Evolutionary conservation across 2,888 invertebrate species (phyloP).

Genomic region (Pristionchus mayeri): DNA sequence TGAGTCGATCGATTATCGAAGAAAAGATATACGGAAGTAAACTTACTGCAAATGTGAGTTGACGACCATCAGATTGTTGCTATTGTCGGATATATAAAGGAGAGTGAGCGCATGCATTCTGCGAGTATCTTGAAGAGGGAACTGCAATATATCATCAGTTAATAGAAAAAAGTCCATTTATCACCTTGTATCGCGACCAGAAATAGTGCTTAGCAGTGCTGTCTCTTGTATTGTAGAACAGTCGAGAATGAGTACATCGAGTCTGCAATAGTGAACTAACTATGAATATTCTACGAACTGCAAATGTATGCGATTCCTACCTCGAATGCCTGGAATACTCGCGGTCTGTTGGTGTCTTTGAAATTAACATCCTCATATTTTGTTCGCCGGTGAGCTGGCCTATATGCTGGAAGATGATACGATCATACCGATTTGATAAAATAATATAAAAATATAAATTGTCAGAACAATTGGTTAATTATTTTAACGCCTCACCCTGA

Average conservation of each 20-base stretch:
- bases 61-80: constrained; percentile 16
- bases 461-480: no score
- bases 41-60: constrained; percentile 9
- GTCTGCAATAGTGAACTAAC: neutral
- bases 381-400: neutral
- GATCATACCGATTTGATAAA: no score
- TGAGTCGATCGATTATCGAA: neutral
- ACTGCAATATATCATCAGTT: neutral
- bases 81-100: constrained; percentile 21
- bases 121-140: neutral
- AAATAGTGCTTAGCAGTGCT: neutral
- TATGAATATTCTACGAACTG: neutral
- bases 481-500: neutral
- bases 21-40: neutral
- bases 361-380: neutral
- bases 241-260: neutral
- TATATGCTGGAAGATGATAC: no score
- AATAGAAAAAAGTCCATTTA: neutral
- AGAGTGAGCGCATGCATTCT: neutral
- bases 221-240: neutral
- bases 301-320: neutral
- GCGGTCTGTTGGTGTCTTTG: neutral
- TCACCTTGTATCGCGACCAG: constrained; percentile 25
- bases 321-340: neutral
- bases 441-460: no score